Evolutionary conservation across 2,113 vertebrate genomes (phyloP), one percentile per base, ranked within the genome.

Genomic region (Amphiprion ocellaris): DNA sequence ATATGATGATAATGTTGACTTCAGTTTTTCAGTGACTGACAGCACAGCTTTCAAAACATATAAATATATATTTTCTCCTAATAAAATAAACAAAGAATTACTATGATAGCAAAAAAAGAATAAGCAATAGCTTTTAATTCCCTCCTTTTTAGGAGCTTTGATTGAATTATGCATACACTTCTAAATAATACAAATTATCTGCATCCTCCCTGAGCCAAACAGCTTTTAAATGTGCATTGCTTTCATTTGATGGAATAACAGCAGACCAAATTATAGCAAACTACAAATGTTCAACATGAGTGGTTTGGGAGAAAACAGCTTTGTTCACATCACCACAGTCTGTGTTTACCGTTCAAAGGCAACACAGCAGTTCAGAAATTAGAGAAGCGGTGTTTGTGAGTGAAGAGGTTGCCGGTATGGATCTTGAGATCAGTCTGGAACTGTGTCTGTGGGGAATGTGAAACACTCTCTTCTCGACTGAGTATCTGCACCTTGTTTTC

Each of bases 151-250:
- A 87, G 72, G 68, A 68, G 28, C 49, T 50, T 76, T 68, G 10
- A 79, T 79, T 71, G 26, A 82, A 79, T 76, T 59, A 52, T 14
- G 0, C 30, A 6, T 71, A 39, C 49, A 50, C 55, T 24, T 79
- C 79, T 33, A 80, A 76, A 83, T 82, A 53, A 46, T 60, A 71
- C 59, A 78, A 76, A 83, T 74, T 10, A 73, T 82, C 44, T 16
- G 71, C 2, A 53, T 75, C 71, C 62, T 52, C 33, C n/a, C 39
- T 9, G 4, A 63, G 70, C 10, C 67, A 16, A 17, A 23, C 53
- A 66, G 76, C 68, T 83, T 59, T 84, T 33, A 56, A 69, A 23
- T 9, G 2, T 21, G 58, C 74, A 16, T 8, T 19, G 52, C 19
- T 60, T 76, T 67, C 15, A 11, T 74, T 59, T 84, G 67, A 67